Percentiles rank a stretch among this genome's conserved stretches.
Conservation (phyloP, 1,140 invertebrate genomes). For the Leptopilina clavipes region DNA sequence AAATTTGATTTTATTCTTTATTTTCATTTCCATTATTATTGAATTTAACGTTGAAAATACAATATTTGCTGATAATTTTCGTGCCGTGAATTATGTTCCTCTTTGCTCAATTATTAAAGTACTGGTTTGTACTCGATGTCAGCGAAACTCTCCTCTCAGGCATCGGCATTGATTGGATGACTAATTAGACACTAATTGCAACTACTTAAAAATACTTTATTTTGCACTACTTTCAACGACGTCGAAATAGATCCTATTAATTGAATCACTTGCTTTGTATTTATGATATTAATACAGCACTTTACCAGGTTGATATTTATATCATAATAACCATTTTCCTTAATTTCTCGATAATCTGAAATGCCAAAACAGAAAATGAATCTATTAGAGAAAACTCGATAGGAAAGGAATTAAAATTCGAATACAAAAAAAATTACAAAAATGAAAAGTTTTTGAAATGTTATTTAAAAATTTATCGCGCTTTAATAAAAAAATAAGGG, state of each 20-base stretch:
- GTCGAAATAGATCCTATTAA: background rate
- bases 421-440: too few species aligned
- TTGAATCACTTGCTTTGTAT: background rate
- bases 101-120: constrained; percentile 1
- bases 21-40: background rate
- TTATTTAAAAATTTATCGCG: too few species aligned
- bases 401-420: too few species aligned
- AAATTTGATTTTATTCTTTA: background rate
- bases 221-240: constrained; percentile 6
- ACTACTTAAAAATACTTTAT: constrained; percentile 15
- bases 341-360: background rate
- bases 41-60: background rate
- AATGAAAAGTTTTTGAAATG: too few species aligned
- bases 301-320: background rate
- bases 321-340: background rate
- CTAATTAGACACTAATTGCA: constrained; percentile 20
- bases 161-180: constrained; percentile 11
- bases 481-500: too few species aligned
- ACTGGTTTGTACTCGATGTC: constrained; percentile 10
- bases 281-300: background rate
- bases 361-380: background rate
- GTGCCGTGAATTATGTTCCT: background rate
- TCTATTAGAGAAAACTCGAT: too few species aligned
- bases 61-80: background rate
- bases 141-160: constrained; percentile 1